A percentile compares a stretch with the other conserved stretches of the same genome.
phyloP scores from a whole-genome alignment of 2,888 invertebrate genomes.

The Congeria kusceri region DNA sequence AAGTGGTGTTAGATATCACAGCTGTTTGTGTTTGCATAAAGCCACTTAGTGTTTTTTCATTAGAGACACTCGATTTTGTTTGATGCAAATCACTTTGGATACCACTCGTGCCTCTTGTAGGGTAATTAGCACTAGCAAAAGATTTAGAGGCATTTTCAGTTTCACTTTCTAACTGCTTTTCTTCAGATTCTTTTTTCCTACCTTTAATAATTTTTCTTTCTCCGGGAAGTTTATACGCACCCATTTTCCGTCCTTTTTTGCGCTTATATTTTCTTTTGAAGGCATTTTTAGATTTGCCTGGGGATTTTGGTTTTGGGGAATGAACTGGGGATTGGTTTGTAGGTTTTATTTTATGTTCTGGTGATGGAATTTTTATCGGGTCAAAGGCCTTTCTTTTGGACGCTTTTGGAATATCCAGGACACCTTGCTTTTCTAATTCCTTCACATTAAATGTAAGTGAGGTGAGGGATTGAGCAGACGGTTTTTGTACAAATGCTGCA shows the following conservation, averaged over 20 bases:
- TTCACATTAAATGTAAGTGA: constrained; percentile 63
- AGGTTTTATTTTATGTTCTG: constrained; percentile 20
- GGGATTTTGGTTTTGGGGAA: constrained; percentile 41
- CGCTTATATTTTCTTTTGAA: constrained; percentile 40
- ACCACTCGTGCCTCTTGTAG: neutral
- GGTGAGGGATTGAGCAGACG: constrained; percentile 58
- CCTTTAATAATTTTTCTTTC: constrained; percentile 51
- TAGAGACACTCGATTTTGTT: neutral
- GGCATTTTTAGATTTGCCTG: constrained; percentile 48
- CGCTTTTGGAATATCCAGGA: constrained; percentile 59
- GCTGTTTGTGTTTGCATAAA: neutral
- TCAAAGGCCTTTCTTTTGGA: constrained; percentile 62
- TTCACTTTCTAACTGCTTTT: constrained; percentile 37
- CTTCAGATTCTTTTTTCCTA: constrained; percentile 48
- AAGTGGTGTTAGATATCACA: neutral
- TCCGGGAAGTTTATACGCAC: constrained; percentile 64
- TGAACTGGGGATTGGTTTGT: constrained; percentile 16
- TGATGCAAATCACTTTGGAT: no score
- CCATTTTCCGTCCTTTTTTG: constrained; percentile 57
- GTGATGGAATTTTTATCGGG: constrained; percentile 53
- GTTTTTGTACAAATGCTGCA: constrained; percentile 11
- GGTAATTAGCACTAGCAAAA: no score
- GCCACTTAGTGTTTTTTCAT: neutral
- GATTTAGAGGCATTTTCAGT: constrained; percentile 7
- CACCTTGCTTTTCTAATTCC: constrained; percentile 62